phyloP scores from a whole-genome alignment of 2,113 vertebrate species.

The Oenanthe oenanthe region DNA sequence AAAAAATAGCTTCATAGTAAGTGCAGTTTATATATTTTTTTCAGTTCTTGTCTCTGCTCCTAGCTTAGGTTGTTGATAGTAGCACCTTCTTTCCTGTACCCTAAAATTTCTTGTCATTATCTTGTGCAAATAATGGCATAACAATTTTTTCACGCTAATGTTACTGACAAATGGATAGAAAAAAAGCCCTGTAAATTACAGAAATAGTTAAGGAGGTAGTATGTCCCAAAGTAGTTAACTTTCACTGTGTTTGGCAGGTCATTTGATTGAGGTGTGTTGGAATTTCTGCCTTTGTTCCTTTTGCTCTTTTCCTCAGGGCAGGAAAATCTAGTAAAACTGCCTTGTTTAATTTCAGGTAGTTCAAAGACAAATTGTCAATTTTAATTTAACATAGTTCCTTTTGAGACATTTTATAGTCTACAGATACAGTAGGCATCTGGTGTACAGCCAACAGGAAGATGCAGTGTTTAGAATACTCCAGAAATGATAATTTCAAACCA shows the following conservation, averaged over 20 bases:
- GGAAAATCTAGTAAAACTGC: conserved; percentile 72
- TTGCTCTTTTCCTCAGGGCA: conserved; percentile 65
- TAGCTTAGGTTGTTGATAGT: not conserved
- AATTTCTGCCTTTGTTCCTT: conserved; percentile 73
- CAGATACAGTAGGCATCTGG: conserved; percentile 58
- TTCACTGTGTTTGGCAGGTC: conserved; percentile 59
- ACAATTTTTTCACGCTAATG: not conserved
- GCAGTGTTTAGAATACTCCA: conserved; percentile 3
- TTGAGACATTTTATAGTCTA: conserved; percentile 62
- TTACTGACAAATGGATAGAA: not conserved
- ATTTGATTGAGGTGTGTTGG: conserved; percentile 60
- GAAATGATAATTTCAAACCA: not conserved
- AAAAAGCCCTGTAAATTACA: conserved; percentile 14
- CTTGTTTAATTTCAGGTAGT: conserved; percentile 65
- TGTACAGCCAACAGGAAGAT: conserved; percentile 62
- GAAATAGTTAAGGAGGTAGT: not conserved
- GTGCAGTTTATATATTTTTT: not conserved
- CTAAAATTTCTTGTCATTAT: not conserved
- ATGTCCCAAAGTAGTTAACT: conserved; percentile 43
- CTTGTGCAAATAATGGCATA: not conserved
- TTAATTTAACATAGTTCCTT: conserved; percentile 71
- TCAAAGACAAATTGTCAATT: conserved; percentile 74
- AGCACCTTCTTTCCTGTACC: not conserved
- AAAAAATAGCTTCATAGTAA: not conserved
- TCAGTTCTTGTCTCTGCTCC: not conserved